A percentile compares a stretch with the other conserved stretches of the same genome.
Conservation (phyloP, 1,140 invertebrate genomes). For the Pectinophora gossypiella region DNA sequence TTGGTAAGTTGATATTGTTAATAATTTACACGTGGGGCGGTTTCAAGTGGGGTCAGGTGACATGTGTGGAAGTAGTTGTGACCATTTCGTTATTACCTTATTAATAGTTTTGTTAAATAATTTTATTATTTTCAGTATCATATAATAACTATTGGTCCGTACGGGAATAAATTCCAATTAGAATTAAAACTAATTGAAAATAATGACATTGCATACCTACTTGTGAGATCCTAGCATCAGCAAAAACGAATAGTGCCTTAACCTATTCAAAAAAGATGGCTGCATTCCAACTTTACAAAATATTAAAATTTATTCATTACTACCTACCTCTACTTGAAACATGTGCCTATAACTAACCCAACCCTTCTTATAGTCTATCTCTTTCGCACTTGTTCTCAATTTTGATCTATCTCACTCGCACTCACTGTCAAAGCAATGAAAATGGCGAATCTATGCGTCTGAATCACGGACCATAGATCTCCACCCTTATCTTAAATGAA, state of each 20-base stretch:
- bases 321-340: constrained; percentile 25
- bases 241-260: too few species aligned
- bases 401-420: constrained; percentile 31
- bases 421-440: constrained; percentile 57
- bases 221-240: too few species aligned
- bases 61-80: too few species aligned
- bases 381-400: constrained; percentile 28
- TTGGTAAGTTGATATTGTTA: constrained; percentile 66
- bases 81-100: too few species aligned
- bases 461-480: constrained; percentile 52
- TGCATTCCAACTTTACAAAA: neutral
- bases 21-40: constrained; percentile 60
- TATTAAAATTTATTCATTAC: constrained; percentile 28
- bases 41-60: constrained; percentile 45
- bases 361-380: constrained; percentile 41
- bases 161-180: too few species aligned
- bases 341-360: constrained; percentile 58
- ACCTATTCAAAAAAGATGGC: too few species aligned
- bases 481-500: constrained; percentile 68
- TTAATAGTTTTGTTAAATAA: too few species aligned
- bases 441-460: constrained; percentile 58
- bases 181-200: too few species aligned
- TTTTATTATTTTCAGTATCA: too few species aligned
- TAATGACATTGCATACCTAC: too few species aligned
- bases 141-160: too few species aligned